Base-by-base conservation (phyloP, 2,888 invertebrate genomes). In the Limnephilus lunatus region DNA sequence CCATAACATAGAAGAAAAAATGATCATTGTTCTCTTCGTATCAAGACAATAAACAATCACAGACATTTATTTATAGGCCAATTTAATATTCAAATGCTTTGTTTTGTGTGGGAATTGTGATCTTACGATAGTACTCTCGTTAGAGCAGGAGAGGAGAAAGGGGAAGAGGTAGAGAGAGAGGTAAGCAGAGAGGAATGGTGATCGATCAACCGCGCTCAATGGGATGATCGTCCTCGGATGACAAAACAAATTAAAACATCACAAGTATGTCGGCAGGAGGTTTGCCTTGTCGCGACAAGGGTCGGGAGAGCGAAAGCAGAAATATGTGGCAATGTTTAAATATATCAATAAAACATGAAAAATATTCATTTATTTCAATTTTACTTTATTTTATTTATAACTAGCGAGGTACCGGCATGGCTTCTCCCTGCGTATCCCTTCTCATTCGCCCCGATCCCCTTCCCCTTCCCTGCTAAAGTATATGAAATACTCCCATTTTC, bases 241-340 rank as follows among this genome's bases (percentile, higher is more conserved):
- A 93, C 93, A 93, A 93, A 93, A 93, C 93, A 93, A 92, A 93
- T 93, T 93, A 92, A 93, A 92, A 92, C 93, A 89, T 92, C 92
- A 92, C 89, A 90, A 90, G 87, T 81, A 82, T 31, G 89, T 89
- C 90, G 92, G 92, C 87, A 30, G 90, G 90, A 83, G 82, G 48
- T 30, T 35, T 30, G 44, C 48, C 68, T 25, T 85, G 85, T 85
- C 30, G 85, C 85, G 44, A 31, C 83, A 83, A 32, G 32, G 83
- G 83, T 35, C 83, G 2, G 31, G 31, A 83, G 3, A 83, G 32
- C 83, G 35, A 19, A 83, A 2, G 12, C 30, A 9, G 19, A 83
- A 83, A 19, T 32, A 83, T 83, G 2, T 83, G 83, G 32, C 83
- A 83, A 4, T 83, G 2, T 83, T 31, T 83, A 32, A 83, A 35